phyloP scores from a whole-genome alignment of 2,113 vertebrate genomes.

The Vimba vimba region DNA sequence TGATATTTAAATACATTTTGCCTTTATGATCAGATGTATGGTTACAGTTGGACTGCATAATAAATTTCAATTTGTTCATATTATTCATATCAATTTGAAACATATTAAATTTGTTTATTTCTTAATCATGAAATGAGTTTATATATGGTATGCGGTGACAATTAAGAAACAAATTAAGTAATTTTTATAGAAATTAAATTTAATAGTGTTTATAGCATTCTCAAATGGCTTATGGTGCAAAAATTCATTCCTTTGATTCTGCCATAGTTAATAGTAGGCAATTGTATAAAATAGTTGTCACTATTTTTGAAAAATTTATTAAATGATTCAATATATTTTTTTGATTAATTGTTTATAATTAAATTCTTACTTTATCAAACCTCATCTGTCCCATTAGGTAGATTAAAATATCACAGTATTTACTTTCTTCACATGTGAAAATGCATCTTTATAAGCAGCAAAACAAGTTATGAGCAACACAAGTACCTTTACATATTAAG shows the following conservation, averaged over 20 bases:
- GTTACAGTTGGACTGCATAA: background rate
- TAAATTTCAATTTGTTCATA: background rate
- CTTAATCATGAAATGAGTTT: background rate
- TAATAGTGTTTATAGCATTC: background rate
- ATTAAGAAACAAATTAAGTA: background rate
- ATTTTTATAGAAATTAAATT: background rate
- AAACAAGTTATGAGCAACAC: background rate
- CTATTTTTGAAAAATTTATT: conserved; percentile 11
- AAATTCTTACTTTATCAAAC: background rate
- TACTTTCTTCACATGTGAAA: conserved; percentile 12
- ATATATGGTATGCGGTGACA: background rate
- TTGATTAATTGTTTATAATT: background rate
- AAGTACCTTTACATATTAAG: background rate
- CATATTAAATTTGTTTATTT: background rate
- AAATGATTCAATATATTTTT: background rate
- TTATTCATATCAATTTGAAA: background rate
- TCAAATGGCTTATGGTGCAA: background rate
- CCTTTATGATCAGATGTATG: background rate
- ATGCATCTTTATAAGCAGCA: background rate
- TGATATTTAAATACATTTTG: background rate
- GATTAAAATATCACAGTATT: background rate
- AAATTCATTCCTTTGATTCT: background rate
- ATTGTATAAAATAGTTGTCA: background rate
- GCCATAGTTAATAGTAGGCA: background rate
- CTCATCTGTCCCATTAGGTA: background rate